These are phyloP conservation scores for Megalurothrips usitatus DNA, from an alignment of 2,888 invertebrate species.

Conservation along the genomic window DNA sequence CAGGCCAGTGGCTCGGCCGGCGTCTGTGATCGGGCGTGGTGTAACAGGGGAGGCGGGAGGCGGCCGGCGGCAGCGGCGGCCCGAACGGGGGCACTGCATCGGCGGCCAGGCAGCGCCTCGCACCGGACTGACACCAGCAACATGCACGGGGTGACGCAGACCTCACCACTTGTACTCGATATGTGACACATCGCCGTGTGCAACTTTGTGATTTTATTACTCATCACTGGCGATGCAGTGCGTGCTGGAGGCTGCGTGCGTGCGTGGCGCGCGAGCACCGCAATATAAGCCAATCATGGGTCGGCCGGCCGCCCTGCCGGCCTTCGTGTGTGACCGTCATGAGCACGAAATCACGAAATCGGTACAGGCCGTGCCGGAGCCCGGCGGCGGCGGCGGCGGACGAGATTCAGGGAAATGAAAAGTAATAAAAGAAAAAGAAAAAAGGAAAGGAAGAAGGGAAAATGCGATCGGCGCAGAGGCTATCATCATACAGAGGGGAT, in stretches of 20 bases:
- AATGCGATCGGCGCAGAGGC: neutral
- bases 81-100: no score
- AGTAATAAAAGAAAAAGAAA: neutral
- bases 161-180: no score
- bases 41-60: neutral
- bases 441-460: no score
- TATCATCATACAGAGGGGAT: conserved; percentile 1
- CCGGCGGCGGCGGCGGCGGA: neutral
- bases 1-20: neutral
- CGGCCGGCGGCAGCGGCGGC: no score
- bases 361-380: neutral
- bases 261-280: no score
- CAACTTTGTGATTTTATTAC: no score
- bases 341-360: conserved; percentile 1
- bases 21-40: neutral
- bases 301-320: neutral
- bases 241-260: no score
- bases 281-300: neutral
- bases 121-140: no score
- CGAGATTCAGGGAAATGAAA: neutral
- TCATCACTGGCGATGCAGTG: no score
- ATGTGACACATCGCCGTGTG: no score
- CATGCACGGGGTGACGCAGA: no score
- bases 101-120: no score
- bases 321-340: conserved; percentile 14